Evolutionary conservation across 2,888 invertebrate species (phyloP), one percentile per base, ranked within the genome.

Genomic region (Agriotes lineatus): DNA sequence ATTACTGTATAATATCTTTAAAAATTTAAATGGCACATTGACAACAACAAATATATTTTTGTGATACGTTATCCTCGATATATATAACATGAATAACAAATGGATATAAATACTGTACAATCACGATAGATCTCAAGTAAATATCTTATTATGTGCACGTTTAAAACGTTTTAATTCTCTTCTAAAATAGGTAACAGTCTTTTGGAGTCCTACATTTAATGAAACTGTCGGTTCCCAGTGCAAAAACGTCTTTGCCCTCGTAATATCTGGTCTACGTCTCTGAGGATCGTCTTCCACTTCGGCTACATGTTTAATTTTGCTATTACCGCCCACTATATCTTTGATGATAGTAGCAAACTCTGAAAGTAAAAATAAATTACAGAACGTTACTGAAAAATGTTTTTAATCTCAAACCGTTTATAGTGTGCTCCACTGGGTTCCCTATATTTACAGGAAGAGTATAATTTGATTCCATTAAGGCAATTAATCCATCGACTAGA

Each of bases 281-380:
- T 96, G 96, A 0, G 99, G 99, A 86, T 99, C 99, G 83, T 99
- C 99, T 82, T 96, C 93, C 52, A 97, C 94, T 2, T 96, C 94
- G 16, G 94, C 91, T 70, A 92, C 89, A 76, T 94, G 92, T 16
- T 92, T 87, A 67, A 99, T 92, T 79, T 91, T 89, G 84, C 96
- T 97, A 33, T 90, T 89, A 25, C 96, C 95, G 10, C 96, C 97
- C 80, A 94, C 92, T 79, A 95, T 86, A 77, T 91, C 90, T 83
- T 93, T 93, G 77, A 96, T 96, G 77, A 95, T 93, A 67, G 90
- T 86, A 0, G 96, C 96, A 82, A 96, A 96, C 85, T 96, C 96
- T 93, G 84, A 2, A 86, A 85, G 56, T 69, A 76, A 67, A 50
- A n/a, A 35, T 37, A 48, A 12, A 33, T 6, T 37, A 10, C 35